Conservation (phyloP, 2,888 invertebrate species). For the Cylindroiulus punctatus region DNA sequence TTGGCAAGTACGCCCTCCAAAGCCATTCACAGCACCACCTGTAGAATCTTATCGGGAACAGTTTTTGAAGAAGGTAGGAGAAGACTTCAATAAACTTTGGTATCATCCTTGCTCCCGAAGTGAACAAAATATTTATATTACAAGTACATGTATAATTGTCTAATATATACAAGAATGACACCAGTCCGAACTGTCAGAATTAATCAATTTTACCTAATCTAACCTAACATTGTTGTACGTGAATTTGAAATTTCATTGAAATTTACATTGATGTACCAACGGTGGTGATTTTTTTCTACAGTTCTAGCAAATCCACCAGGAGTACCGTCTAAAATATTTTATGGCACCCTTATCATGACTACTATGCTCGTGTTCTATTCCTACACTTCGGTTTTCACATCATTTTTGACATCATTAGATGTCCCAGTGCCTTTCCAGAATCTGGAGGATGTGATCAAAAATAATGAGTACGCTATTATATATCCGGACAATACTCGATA, state of each 20-base stretch:
- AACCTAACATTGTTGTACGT: too few species aligned
- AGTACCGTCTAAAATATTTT: slow-evolving; percentile 45
- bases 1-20: background rate
- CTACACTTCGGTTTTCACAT: slow-evolving; percentile 54
- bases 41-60: background rate
- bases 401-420: slow-evolving; percentile 54
- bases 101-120: too few species aligned
- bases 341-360: slow-evolving; percentile 23
- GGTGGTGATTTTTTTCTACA: background rate
- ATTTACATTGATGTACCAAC: too few species aligned
- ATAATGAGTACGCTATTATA: slow-evolving; percentile 49
- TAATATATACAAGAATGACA: too few species aligned
- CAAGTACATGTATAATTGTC: too few species aligned
- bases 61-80: slow-evolving; percentile 28
- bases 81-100: too few species aligned
- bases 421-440: slow-evolving; percentile 47
- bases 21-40: background rate
- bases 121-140: too few species aligned
- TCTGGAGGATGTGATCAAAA: slow-evolving; percentile 51
- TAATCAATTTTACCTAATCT: too few species aligned
- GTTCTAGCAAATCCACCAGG: slow-evolving; percentile 52
- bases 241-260: too few species aligned
- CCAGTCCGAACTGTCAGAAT: too few species aligned
- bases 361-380: slow-evolving; percentile 49
- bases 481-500: background rate